Conservation (phyloP, 2,888 invertebrate species). For the Heterodera filipjevi region DNA sequence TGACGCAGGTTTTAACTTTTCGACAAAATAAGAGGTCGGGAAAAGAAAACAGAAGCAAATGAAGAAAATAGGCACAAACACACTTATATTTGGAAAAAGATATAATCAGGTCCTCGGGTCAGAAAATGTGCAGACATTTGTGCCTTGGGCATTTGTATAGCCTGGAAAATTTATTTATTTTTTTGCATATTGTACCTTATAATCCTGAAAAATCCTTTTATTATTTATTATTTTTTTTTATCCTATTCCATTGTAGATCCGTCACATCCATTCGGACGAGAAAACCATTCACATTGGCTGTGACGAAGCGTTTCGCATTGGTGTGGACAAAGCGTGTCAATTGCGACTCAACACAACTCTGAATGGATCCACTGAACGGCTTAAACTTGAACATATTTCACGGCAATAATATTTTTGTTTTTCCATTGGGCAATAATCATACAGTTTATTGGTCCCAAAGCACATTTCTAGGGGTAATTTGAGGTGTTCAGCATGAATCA, state of each 20-base stretch:
- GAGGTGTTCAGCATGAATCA: too few relatives aligned
- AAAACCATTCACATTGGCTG: constrained; percentile 75
- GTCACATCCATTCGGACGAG: constrained; percentile 61
- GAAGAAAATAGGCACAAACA: too few relatives aligned
- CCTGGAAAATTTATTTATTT: too few relatives aligned
- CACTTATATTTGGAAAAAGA: too few relatives aligned
- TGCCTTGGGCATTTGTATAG: too few relatives aligned
- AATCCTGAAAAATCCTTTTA: too few relatives aligned
- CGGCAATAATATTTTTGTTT: constrained; percentile 33
- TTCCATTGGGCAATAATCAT: constrained; percentile 2
- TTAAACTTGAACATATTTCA: constrained; percentile 74
- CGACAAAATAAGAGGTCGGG: not conserved
- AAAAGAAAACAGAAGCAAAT: not conserved
- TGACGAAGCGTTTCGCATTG: constrained; percentile 78
- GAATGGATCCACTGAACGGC: constrained; percentile 58
- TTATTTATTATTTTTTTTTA: too few relatives aligned
- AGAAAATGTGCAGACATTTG: too few relatives aligned
- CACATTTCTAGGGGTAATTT: too few relatives aligned
- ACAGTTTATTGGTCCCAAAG: too few relatives aligned
- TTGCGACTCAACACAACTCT: constrained; percentile 60
- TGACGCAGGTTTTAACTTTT: constrained; percentile 72
- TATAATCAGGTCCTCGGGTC: too few relatives aligned
- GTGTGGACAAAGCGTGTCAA: constrained; percentile 66
- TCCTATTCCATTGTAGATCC: constrained; percentile 45
- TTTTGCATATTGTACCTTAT: too few relatives aligned